Evolutionary conservation across 2,797 vertebrate genomes (phyloP).

Genomic region (Leptodactylus fallax): DNA sequence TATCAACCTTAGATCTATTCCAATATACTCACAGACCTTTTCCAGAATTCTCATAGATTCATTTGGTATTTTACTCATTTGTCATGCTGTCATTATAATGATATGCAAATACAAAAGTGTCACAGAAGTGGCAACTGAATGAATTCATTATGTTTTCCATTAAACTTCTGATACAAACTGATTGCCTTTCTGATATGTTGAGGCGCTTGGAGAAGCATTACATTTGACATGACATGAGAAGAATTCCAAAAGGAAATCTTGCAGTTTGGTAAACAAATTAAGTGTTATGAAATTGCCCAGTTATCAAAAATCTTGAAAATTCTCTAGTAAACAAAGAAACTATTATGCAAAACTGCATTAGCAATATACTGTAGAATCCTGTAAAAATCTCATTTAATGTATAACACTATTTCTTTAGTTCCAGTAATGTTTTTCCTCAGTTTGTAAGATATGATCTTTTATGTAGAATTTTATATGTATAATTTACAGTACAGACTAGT

Average conservation of each 20-base stretch:
- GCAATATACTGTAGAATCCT: not conserved
- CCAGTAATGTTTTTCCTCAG: not conserved
- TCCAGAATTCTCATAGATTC: too few relatives aligned
- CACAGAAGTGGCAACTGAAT: not conserved
- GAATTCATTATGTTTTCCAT: constrained; percentile 13
- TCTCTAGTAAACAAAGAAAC: not conserved
- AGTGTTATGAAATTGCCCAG: not conserved
- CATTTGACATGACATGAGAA: constrained; percentile 13
- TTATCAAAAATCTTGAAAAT: not conserved
- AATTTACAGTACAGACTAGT: not conserved
- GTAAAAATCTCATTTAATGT: not conserved
- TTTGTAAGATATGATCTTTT: not conserved
- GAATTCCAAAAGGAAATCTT: constrained; percentile 22
- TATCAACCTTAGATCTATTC: not conserved
- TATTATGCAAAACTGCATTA: not conserved
- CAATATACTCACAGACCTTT: too few relatives aligned
- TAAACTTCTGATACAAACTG: constrained; percentile 6
- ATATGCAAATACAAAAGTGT: constrained; percentile 24
- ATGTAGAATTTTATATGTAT: not conserved
- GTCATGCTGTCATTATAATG: constrained; percentile 8
- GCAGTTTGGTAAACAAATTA: not conserved
- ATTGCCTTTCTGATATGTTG: constrained; percentile 15
- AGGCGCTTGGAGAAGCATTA: constrained; percentile 1
- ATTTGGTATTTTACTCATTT: not conserved
- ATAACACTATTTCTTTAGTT: not conserved